These are phyloP conservation scores for Lepidocyrtoides sp. DNA, from an alignment of 2,888 invertebrate genomes.

Conservation along the genomic window DNA sequence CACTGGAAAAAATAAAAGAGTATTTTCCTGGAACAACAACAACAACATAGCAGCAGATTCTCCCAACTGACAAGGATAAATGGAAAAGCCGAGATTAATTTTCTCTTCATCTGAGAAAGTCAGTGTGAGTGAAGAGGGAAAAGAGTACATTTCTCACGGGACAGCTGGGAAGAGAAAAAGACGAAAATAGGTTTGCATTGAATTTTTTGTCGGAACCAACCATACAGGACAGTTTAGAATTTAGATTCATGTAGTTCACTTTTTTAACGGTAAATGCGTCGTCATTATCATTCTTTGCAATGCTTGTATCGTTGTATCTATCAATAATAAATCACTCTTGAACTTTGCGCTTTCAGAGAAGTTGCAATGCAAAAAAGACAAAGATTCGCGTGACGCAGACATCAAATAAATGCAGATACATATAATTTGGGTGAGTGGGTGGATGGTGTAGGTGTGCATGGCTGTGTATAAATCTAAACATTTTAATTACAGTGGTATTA, in stretches of 20 bases:
- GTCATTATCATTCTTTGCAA: not conserved
- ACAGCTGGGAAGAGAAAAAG: slow-evolving; percentile 13
- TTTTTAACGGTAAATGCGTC: not conserved
- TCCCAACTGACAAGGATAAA: slow-evolving; percentile 73
- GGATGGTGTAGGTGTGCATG: no score
- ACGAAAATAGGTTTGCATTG: slow-evolving; percentile 47
- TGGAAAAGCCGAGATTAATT: slow-evolving; percentile 75
- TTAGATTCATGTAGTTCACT: slow-evolving; percentile 20
- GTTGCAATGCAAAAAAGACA: no score
- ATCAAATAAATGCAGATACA: no score
- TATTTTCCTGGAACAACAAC: slow-evolving; percentile 8
- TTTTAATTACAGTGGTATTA: not conserved
- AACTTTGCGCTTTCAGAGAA: no score
- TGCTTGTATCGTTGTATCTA: not conserved
- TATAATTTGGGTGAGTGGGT: no score
- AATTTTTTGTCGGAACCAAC: slow-evolving; percentile 23
- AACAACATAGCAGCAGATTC: slow-evolving; percentile 51
- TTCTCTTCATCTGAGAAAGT: slow-evolving; percentile 53
- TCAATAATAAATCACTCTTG: slow-evolving; percentile 1
- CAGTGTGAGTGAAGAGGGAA: slow-evolving; percentile 35
- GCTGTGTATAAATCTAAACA: not conserved
- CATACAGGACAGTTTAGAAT: not conserved
- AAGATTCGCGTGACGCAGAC: no score
- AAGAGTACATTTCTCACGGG: slow-evolving; percentile 67
- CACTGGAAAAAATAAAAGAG: not conserved